Evolutionary conservation across 2,888 invertebrate genomes (phyloP).

Genomic region (Cataglyphis albicans): DNA sequence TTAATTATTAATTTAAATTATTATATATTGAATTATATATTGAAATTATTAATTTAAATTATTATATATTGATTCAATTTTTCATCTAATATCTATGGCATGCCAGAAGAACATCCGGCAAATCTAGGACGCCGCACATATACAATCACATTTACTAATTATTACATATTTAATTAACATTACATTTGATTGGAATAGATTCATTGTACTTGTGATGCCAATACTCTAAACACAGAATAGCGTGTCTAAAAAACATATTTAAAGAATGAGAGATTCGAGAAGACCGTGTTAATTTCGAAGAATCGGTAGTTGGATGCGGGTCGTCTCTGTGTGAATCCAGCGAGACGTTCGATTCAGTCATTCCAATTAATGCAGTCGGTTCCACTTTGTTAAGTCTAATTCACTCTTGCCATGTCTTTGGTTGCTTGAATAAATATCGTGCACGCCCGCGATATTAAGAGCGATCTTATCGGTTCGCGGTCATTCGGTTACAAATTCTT

Average conservation of each 20-base stretch:
- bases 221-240: background rate
- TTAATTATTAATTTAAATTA: too few species aligned
- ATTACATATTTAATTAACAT: background rate
- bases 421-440: constrained; percentile 27
- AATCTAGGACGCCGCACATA: constrained; percentile 20
- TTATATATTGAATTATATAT: too few species aligned
- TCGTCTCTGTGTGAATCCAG: constrained; percentile 33
- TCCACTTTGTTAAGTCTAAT: constrained; percentile 48
- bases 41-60: too few species aligned
- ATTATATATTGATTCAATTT: constrained; percentile 27
- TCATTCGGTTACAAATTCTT: background rate
- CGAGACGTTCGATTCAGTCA: constrained; percentile 47
- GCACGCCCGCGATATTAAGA: constrained; percentile 10
- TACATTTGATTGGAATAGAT: background rate
- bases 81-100: constrained; percentile 6
- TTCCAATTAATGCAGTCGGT: constrained; percentile 43
- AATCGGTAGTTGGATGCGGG: constrained; percentile 36
- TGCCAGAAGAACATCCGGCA: constrained; percentile 32
- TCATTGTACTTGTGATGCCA: background rate
- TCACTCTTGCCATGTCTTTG: constrained; percentile 37
- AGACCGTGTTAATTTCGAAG: background rate
- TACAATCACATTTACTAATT: constrained; percentile 5
- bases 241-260: background rate
- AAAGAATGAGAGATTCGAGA: background rate
- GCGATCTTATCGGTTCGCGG: constrained; percentile 27